Percentiles rank a stretch among this genome's conserved stretches.
Evolutionary conservation across 2,113 vertebrate genomes (phyloP).

Genomic region (Brevimyrus niger): DNA sequence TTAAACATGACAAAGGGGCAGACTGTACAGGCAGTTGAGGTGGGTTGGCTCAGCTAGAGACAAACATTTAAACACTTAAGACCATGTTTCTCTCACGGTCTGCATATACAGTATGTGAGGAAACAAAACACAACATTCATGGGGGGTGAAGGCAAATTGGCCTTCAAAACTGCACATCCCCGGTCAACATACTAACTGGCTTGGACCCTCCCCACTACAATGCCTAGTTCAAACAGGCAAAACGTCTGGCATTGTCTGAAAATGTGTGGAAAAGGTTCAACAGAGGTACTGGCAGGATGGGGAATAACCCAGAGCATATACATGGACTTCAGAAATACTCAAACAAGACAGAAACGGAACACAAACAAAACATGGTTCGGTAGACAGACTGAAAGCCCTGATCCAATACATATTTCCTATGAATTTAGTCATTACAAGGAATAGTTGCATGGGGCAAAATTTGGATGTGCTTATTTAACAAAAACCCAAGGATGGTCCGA

Average conservation of each 20-base stretch:
- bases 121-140: neutral
- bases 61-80: neutral
- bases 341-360: neutral
- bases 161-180: neutral
- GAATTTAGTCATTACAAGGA: neutral
- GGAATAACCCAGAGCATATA: neutral
- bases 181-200: neutral
- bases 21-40: constrained; percentile 53
- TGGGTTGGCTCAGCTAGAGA: constrained; percentile 36
- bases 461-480: neutral
- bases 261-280: neutral
- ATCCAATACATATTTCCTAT: neutral
- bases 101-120: neutral
- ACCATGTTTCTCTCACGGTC: neutral
- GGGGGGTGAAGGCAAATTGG: neutral
- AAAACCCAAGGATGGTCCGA: neutral
- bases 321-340: neutral
- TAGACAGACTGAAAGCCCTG: neutral
- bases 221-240: neutral
- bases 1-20: constrained; percentile 53
- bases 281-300: neutral
- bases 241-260: neutral
- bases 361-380: neutral
- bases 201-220: neutral
- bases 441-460: neutral